Conservation (phyloP, 1,140 invertebrate genomes). For the Bradynema listronoti region DNA sequence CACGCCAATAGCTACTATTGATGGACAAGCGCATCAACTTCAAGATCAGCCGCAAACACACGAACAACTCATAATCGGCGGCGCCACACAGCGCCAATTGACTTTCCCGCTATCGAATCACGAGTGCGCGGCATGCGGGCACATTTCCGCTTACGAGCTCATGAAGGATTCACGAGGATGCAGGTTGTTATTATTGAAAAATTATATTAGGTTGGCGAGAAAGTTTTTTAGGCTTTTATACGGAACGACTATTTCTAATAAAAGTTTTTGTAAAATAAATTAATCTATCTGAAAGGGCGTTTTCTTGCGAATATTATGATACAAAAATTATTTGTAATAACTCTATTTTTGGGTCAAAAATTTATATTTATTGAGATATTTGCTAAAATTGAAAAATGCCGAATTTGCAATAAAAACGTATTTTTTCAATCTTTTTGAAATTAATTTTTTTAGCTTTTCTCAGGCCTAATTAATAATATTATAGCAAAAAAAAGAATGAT, state of each 20-base stretch:
- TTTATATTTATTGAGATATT: not conserved
- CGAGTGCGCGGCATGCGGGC: slow-evolving; percentile 32
- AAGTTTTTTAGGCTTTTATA: not conserved
- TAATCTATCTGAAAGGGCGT: not conserved
- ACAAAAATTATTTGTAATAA: not conserved
- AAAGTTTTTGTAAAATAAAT: slow-evolving; percentile 1
- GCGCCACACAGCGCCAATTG: not conserved
- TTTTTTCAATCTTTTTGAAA: no score
- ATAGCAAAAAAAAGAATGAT: no score
- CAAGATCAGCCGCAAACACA: slow-evolving; percentile 4
- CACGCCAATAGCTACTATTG: no score
- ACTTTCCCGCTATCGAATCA: slow-evolving; percentile 7
- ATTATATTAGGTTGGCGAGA: not conserved
- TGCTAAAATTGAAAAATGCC: no score
- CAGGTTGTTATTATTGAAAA: not conserved
- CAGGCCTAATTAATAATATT: no score
- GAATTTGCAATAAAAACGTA: no score
- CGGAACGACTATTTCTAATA: not conserved
- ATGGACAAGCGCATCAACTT: not conserved
- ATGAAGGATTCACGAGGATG: slow-evolving; percentile 26
- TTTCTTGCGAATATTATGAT: no score
- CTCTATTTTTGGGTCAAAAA: not conserved
- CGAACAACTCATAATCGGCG: not conserved
- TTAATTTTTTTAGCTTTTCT: no score
- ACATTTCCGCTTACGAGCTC: slow-evolving; percentile 19